phyloP scores from a whole-genome alignment of 2,113 vertebrate species.

The Blennius ocellaris region DNA sequence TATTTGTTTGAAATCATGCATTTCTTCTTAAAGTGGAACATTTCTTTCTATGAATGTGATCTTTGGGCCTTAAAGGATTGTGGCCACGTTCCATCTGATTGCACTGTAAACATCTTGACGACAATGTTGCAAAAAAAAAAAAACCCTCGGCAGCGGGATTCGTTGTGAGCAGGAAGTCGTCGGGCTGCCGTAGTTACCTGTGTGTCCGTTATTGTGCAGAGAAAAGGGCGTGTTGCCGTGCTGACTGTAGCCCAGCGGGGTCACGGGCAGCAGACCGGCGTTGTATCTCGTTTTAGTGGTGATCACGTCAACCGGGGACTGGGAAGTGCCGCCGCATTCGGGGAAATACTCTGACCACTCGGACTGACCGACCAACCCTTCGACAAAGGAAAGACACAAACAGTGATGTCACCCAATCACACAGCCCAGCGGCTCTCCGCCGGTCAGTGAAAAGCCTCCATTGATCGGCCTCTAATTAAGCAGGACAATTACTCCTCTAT shows the following conservation, averaged over 20 bases:
- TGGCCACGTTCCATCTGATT: constrained; percentile 14
- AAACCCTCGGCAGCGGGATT: not conserved
- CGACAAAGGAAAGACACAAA: constrained; percentile 34
- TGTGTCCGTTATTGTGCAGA: constrained; percentile 91
- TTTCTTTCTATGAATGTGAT: not conserved
- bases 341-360: constrained; percentile 87
- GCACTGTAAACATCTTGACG: constrained; percentile 11
- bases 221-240: constrained; percentile 75
- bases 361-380: constrained; percentile 88
- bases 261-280: constrained; percentile 77
- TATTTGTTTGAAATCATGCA: not conserved
- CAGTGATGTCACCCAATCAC: constrained; percentile 58
- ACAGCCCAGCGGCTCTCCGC: constrained; percentile 48
- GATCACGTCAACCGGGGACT: constrained; percentile 89
- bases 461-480: constrained; percentile 55
- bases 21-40: not conserved
- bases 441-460: constrained; percentile 49
- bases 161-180: not conserved
- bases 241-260: constrained; percentile 82
- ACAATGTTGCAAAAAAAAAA: constrained; percentile 17
- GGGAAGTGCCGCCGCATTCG: constrained; percentile 85
- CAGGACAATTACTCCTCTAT: constrained; percentile 27
- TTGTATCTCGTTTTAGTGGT: constrained; percentile 79
- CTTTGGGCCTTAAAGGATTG: not conserved
- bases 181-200: constrained; percentile 82